Evolutionary conservation across 2,797 vertebrate species (phyloP), one percentile per base, ranked within the genome.

Genomic region (Sylvilagus floridanus): DNA sequence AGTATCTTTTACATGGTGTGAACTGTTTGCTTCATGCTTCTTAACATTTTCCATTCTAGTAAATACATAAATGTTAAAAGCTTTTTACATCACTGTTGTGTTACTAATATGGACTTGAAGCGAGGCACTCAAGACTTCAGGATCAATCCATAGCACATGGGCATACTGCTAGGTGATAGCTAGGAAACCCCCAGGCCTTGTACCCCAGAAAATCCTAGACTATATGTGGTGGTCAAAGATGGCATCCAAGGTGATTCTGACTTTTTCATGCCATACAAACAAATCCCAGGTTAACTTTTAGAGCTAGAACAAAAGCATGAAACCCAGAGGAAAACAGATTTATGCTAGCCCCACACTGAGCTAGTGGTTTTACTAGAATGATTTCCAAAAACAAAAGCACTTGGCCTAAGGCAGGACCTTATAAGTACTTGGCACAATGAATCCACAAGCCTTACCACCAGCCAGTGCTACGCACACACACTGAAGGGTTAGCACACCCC

Each of bases 31-130:
- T 96, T 90, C 13, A 30, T 90, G 30, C 28, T 82, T 35, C 14
- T 92, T 90, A 72, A 72, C 37, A 22, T 30, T 85, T 95, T 96
- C 86, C 28, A 75, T 75, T 95, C 91, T 83, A 60, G 73, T 22
- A 92, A 94, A 73, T 86, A 65, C 1, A 9, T 81, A 66, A 88
- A 82, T 16, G 8, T 81, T 95, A 85, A 92, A 47, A 85, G 14
- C 42, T 88, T 95, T 79, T 75, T 90, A 2, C 62, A 37, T 91
- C 22, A 65, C 0, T 88, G 2, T 66, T 92, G 42, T 12, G 28
- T 92, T 82, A 92, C 32, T 81, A 86, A 60, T 71, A 60, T 7
- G 85, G 47, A 68, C 26, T 89, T 85, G 35, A 85, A 73, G 54
- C 7, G 26, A 89, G 60, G 16, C 8, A 24, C 19, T 63, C 2